Conservation (phyloP, 2,888 invertebrate genomes). For the Hermaeophaga mercurialis region DNA sequence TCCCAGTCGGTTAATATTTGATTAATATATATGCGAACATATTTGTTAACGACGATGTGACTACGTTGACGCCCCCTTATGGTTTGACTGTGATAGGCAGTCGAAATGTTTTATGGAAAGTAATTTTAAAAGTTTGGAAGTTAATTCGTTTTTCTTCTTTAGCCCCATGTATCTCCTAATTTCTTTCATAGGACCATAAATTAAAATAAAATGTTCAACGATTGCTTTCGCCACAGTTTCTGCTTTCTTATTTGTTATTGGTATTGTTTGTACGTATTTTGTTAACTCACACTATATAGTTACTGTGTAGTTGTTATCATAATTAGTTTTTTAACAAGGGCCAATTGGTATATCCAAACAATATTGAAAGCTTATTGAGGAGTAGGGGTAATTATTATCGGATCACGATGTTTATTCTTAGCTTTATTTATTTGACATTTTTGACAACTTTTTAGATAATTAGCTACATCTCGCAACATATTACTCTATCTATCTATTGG, state of each 20-base stretch:
- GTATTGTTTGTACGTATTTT: slow-evolving; percentile 35
- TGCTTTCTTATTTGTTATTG: slow-evolving; percentile 39
- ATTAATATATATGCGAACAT: slow-evolving; percentile 20
- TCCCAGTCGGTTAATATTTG: slow-evolving; percentile 27
- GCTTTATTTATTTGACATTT: slow-evolving; percentile 9
- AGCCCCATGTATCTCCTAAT: slow-evolving; percentile 13
- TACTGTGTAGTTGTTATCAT: slow-evolving; percentile 21
- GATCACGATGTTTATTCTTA: slow-evolving; percentile 19
- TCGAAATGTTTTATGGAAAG: slow-evolving; percentile 13
- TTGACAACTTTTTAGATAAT: not conserved
- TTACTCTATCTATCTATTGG: slow-evolving; percentile 1
- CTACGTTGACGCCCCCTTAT: slow-evolving; percentile 16
- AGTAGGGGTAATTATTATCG: slow-evolving; percentile 22
- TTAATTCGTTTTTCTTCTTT: slow-evolving; percentile 23
- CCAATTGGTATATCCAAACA: slow-evolving; percentile 27
- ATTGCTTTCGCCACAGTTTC: slow-evolving; percentile 38
- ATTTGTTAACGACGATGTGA: slow-evolving; percentile 21
- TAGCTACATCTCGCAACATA: not conserved
- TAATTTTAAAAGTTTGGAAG: slow-evolving; percentile 5
- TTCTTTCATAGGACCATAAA: slow-evolving; percentile 17
- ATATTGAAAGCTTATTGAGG: slow-evolving; percentile 30
- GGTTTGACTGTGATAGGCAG: slow-evolving; percentile 21
- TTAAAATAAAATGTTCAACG: slow-evolving; percentile 36
- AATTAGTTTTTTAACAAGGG: not conserved
- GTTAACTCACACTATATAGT: slow-evolving; percentile 37